phyloP scores from a whole-genome alignment of 1,140 invertebrate species.

The Ips typographus region DNA sequence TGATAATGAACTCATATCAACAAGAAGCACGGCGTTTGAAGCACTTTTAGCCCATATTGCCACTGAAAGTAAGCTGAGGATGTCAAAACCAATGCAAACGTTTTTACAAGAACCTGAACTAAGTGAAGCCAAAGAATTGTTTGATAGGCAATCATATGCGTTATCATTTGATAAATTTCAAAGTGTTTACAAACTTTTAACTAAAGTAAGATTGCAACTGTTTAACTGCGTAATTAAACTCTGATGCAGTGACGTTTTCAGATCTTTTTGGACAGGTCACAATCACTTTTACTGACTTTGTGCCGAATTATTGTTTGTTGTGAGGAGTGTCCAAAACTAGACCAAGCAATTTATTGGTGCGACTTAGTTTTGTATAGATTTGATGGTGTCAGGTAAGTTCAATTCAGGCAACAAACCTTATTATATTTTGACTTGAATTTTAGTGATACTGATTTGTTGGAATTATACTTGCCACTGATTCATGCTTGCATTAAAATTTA shows the following conservation, averaged over 20 bases:
- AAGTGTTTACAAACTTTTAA: conserved; percentile 70
- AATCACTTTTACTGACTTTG: conserved; percentile 67
- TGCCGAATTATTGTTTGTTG: conserved; percentile 69
- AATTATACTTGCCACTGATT: conserved; percentile 70
- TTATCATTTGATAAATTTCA: conserved; percentile 65
- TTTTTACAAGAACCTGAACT: conserved; percentile 73
- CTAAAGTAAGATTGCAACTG: conserved; percentile 56
- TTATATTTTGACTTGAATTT: not conserved
- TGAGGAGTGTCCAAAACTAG: conserved; percentile 56
- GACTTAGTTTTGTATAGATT: conserved; percentile 67
- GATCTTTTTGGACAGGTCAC: conserved; percentile 69
- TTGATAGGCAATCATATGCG: conserved; percentile 63
- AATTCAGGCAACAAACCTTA: not conserved
- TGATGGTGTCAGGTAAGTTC: conserved; percentile 55
- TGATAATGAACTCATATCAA: conserved; percentile 67
- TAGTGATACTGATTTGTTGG: conserved; percentile 64
- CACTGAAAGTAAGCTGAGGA: conserved; percentile 59
- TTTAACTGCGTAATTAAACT: conserved; percentile 7
- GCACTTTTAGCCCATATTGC: conserved; percentile 63
- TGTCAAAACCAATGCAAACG: conserved; percentile 61
- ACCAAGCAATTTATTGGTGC: conserved; percentile 62
- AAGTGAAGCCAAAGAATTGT: conserved; percentile 60
- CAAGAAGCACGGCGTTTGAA: conserved; percentile 72
- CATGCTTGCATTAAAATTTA: conserved; percentile 67
- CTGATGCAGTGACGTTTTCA: conserved; percentile 46